phyloP scores from a whole-genome alignment of 2,113 vertebrate species.

The Platysternon megacephalum region DNA sequence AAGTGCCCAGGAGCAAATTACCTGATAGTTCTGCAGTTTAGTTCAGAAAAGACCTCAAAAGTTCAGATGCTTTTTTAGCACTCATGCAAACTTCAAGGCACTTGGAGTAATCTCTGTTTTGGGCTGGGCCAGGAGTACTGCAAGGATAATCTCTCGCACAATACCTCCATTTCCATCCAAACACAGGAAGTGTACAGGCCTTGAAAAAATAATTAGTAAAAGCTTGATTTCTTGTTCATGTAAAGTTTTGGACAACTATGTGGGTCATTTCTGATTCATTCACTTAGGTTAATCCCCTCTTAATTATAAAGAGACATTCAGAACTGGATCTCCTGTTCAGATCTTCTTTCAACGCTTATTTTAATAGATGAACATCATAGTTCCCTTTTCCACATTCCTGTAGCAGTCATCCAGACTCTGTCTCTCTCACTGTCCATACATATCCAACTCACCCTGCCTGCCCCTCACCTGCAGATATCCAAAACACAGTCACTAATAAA shows the following conservation, averaged over 20 bases:
- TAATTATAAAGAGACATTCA: not conserved
- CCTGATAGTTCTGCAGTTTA: accelerated
- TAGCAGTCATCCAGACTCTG: not conserved
- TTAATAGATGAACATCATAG: not conserved
- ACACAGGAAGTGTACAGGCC: accelerated
- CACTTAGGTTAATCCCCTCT: not conserved
- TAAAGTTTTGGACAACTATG: not conserved
- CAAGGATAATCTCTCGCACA: not conserved
- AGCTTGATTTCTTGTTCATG: not conserved
- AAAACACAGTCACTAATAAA: accelerated
- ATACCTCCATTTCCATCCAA: not conserved
- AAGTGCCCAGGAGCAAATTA: not conserved
- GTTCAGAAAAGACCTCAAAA: not conserved
- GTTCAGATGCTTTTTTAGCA: not conserved
- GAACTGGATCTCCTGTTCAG: not conserved
- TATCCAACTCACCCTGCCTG: not conserved
- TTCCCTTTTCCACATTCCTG: not conserved
- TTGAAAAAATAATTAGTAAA: not conserved
- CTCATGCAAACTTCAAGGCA: not conserved
- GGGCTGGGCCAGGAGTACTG: not conserved
- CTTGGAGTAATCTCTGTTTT: not conserved
- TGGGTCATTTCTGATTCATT: not conserved
- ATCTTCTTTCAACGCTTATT: not conserved
- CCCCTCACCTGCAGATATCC: not conserved
- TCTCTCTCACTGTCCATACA: not conserved